These are phyloP conservation scores for Notodonta ziczac DNA, from an alignment of 2,888 invertebrate genomes.

Conservation along the genomic window DNA sequence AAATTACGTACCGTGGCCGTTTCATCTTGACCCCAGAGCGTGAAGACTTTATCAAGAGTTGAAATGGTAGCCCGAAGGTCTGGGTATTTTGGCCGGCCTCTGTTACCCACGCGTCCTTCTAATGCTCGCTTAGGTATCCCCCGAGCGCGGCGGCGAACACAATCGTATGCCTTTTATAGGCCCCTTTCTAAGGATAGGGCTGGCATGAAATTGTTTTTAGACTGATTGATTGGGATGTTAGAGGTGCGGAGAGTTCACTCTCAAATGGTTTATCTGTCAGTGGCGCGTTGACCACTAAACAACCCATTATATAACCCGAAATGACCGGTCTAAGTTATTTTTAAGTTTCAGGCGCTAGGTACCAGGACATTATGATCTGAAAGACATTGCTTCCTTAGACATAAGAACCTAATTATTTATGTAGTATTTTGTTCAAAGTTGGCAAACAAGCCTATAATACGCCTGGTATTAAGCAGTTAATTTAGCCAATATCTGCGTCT, in stretches of 20 bases:
- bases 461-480: no score
- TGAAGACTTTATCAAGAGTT: slow-evolving; percentile 11
- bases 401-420: not conserved
- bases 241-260: not conserved
- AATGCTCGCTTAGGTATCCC: slow-evolving; percentile 77
- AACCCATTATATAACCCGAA: not conserved
- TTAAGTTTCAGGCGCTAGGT: not conserved
- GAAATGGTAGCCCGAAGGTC: slow-evolving; percentile 48
- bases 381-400: not conserved
- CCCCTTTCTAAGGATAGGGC: slow-evolving; percentile 58
- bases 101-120: slow-evolving; percentile 73
- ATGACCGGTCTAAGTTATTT: no score
- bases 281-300: not conserved
- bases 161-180: slow-evolving; percentile 71
- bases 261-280: not conserved
- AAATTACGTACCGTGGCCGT: slow-evolving; percentile 69
- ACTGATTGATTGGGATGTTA: slow-evolving; percentile 64
- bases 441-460: no score
- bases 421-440: no score
- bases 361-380: not conserved
- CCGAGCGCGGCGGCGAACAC: slow-evolving; percentile 71
- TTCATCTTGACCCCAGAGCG: slow-evolving; percentile 41
- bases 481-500: no score
- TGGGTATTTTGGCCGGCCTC: slow-evolving; percentile 49
- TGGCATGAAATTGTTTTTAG: slow-evolving; percentile 51